Evolutionary conservation across 2,113 vertebrate species (phyloP).

Genomic region (Macrotis lagotis): DNA sequence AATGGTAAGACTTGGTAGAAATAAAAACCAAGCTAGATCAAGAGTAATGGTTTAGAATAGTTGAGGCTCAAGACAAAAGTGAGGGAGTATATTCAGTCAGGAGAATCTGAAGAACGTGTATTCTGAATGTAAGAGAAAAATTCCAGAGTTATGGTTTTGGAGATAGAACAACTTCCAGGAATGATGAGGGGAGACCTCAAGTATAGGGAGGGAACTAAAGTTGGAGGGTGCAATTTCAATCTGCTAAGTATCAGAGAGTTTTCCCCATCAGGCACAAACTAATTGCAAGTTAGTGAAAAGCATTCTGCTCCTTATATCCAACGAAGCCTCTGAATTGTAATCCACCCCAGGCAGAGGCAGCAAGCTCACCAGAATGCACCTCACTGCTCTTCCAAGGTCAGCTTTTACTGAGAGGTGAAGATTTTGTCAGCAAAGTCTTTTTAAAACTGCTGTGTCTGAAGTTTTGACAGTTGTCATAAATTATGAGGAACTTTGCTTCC

Average conservation of each 20-base stretch:
- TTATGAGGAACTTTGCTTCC: slow-evolving; percentile 58
- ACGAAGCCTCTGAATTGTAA: slow-evolving; percentile 14
- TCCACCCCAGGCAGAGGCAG: slow-evolving; percentile 56
- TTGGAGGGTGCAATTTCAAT: neutral
- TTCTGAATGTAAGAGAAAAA: neutral
- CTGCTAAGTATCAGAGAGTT: slow-evolving; percentile 38
- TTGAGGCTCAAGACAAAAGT: neutral
- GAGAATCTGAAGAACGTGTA: neutral
- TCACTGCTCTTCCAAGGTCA: slow-evolving; percentile 46
- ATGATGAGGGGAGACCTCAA: neutral
- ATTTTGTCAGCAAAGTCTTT: slow-evolving; percentile 66
- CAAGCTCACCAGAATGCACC: slow-evolving; percentile 52
- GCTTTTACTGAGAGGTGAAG: slow-evolving; percentile 25
- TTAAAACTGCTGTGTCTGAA: slow-evolving; percentile 54
- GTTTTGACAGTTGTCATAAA: slow-evolving; percentile 69
- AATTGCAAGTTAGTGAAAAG: neutral
- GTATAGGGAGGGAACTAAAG: neutral
- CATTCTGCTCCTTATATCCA: neutral
- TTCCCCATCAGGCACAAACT: neutral
- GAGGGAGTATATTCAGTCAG: no score
- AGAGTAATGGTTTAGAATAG: neutral
- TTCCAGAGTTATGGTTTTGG: neutral
- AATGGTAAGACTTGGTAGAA: neutral
- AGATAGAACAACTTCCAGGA: neutral
- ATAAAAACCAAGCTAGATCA: neutral